Evolutionary conservation across 2,113 vertebrate species (phyloP).

Genomic region (Mellivora capensis): DNA sequence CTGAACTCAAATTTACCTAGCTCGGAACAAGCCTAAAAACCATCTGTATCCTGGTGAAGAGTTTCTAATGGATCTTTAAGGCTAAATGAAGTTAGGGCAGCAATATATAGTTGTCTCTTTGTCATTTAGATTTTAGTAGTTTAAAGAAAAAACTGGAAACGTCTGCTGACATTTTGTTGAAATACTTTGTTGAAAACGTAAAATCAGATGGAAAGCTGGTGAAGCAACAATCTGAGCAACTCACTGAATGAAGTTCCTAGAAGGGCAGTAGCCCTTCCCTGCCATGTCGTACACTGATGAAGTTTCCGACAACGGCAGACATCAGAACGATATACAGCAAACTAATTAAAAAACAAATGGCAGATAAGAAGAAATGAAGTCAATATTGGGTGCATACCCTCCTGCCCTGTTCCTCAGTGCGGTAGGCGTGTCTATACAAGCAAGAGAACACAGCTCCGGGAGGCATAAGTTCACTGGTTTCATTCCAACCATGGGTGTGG

Average conservation of each 20-base stretch:
- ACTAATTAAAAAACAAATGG: background rate
- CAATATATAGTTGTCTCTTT: slow-evolving; percentile 36
- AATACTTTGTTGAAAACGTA: background rate
- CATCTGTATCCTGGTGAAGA: slow-evolving; percentile 35
- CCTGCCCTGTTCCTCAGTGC: slow-evolving; percentile 93
- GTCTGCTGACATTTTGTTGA: background rate
- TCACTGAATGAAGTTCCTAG: background rate
- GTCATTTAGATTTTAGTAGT: slow-evolving; percentile 39
- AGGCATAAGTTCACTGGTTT: slow-evolving; percentile 95
- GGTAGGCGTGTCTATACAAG: slow-evolving; percentile 95
- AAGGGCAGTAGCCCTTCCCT: background rate
- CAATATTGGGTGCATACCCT: slow-evolving; percentile 82
- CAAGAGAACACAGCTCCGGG: slow-evolving; percentile 96
- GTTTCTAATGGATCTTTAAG: slow-evolving; percentile 36
- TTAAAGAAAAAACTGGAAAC: slow-evolving; percentile 31
- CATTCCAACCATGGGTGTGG: slow-evolving; percentile 96
- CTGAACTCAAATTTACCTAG: background rate
- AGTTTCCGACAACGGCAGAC: background rate
- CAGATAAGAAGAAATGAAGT: background rate
- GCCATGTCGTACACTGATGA: background rate
- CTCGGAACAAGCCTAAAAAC: background rate
- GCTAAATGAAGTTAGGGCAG: slow-evolving; percentile 19
- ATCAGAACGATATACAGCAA: rapidly evolving
- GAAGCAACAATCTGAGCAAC: background rate
- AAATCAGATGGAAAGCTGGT: background rate